Evolutionary conservation across 2,113 vertebrate species (phyloP).

Genomic region (Macroglossus sobrinus): DNA sequence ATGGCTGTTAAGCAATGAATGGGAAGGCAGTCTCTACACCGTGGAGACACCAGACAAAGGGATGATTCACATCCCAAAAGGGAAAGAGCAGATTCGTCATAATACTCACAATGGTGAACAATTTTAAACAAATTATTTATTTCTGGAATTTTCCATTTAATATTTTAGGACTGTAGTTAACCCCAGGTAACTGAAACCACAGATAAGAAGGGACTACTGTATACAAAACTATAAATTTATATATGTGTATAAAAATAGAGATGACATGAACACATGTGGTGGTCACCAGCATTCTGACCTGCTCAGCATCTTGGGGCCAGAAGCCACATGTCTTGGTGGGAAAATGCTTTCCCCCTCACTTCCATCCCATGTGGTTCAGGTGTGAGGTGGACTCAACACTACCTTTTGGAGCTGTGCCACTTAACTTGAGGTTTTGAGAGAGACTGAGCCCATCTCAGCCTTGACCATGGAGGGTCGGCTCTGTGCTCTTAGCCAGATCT

Average conservation of each 20-base stretch:
- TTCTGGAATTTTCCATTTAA: neutral
- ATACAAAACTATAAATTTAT: too few species aligned
- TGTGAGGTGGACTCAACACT: neutral
- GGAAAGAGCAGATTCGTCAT: neutral
- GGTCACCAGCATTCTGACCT: too few species aligned
- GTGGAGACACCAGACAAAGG: neutral
- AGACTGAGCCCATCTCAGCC: neutral
- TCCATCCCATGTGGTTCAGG: neutral
- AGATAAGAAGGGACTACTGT: neutral
- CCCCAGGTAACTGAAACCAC: neutral
- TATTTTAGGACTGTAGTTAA: neutral
- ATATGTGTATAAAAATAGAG: neutral
- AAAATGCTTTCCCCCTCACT: too few species aligned
- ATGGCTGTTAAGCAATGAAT: neutral
- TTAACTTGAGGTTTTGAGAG: neutral
- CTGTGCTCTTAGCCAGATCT: neutral
- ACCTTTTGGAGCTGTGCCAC: neutral
- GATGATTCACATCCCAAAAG: neutral
- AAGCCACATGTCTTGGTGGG: neutral
- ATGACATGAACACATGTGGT: accelerated
- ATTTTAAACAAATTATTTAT: neutral
- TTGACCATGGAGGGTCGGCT: accelerated
- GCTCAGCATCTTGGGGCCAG: neutral
- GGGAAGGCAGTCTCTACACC: neutral
- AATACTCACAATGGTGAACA: neutral